These are phyloP conservation scores for Glaucomys volans DNA, from an alignment of 2,113 vertebrate species.

Conservation along the genomic window DNA sequence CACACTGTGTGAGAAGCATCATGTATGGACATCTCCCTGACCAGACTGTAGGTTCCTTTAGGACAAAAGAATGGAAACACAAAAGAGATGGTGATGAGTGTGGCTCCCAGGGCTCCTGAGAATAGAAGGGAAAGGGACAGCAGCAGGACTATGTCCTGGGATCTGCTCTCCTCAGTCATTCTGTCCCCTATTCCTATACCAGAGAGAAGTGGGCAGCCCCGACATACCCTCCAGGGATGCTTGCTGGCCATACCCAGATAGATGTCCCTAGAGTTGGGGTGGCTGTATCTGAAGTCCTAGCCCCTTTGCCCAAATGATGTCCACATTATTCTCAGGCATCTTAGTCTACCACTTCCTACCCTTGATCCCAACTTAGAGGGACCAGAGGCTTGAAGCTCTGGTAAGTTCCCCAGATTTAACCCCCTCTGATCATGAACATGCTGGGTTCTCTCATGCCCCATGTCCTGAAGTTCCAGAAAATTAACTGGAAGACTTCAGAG, in stretches of 20 bases:
- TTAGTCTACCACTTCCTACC: neutral
- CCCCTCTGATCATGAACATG: neutral
- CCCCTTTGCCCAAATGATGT: conserved; percentile 11
- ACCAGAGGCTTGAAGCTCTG: neutral
- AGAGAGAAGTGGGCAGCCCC: conserved; percentile 21
- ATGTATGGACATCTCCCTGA: neutral
- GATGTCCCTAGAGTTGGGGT: neutral
- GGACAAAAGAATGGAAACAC: conserved; percentile 69
- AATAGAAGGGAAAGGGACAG: conserved; percentile 61
- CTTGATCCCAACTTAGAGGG: conserved; percentile 79
- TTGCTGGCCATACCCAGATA: conserved; percentile 41
- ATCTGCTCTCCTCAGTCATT: conserved; percentile 58
- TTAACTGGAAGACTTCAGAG: neutral
- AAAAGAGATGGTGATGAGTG: conserved; percentile 80
- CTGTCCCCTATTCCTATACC: conserved; percentile 55
- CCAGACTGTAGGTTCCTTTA: neutral
- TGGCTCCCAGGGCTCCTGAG: conserved; percentile 61
- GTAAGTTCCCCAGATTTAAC: neutral
- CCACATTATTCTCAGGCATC: conserved; percentile 32
- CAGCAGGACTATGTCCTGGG: conserved; percentile 72
- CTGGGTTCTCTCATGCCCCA: neutral
- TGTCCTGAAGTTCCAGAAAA: neutral
- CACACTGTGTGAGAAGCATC: neutral
- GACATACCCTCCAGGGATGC: conserved; percentile 34
- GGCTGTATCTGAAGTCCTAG: neutral